Conservation (phyloP, 2,797 vertebrate species). For the Myotis myotis region DNA sequence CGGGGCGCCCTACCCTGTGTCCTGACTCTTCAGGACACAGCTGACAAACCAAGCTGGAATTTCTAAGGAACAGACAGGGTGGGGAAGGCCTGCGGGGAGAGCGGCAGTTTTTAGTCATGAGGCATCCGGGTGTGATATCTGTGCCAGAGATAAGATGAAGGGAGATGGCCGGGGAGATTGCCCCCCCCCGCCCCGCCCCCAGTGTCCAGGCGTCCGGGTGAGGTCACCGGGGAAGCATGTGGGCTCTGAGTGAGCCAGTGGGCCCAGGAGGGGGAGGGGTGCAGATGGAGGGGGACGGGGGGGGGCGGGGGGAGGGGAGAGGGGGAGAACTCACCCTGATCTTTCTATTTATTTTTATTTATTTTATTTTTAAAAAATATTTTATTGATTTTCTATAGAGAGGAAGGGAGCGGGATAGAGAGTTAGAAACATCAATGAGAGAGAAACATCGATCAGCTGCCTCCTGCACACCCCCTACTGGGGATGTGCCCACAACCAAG, state of each 20-base stretch:
- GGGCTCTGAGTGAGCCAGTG: not conserved
- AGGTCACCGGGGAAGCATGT: not conserved
- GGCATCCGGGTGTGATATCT: slow-evolving; percentile 12
- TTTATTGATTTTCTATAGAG: too few species aligned
- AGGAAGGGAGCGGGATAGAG: too few species aligned
- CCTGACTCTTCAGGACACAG: not conserved
- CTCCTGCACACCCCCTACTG: too few species aligned
- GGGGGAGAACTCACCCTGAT: not conserved
- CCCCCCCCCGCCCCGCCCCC: accelerated
- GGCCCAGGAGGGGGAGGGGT: not conserved
- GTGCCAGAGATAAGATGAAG: slow-evolving; percentile 14
- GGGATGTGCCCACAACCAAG: too few species aligned
- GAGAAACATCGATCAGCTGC: too few species aligned
- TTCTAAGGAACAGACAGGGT: not conserved
- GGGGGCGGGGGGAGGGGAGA: not conserved
- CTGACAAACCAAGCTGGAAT: not conserved
- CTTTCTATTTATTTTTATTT: not conserved
- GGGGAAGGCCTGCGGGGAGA: not conserved
- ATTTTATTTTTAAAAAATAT: too few species aligned
- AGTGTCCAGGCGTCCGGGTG: not conserved
- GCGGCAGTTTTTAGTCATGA: not conserved
- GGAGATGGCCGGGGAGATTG: not conserved
- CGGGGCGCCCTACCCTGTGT: not conserved
- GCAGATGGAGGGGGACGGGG: not conserved
- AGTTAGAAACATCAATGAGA: too few species aligned